Evolutionary conservation across 1,140 invertebrate species (phyloP), one percentile per base, ranked within the genome.

Genomic region (Cherax destructor): DNA sequence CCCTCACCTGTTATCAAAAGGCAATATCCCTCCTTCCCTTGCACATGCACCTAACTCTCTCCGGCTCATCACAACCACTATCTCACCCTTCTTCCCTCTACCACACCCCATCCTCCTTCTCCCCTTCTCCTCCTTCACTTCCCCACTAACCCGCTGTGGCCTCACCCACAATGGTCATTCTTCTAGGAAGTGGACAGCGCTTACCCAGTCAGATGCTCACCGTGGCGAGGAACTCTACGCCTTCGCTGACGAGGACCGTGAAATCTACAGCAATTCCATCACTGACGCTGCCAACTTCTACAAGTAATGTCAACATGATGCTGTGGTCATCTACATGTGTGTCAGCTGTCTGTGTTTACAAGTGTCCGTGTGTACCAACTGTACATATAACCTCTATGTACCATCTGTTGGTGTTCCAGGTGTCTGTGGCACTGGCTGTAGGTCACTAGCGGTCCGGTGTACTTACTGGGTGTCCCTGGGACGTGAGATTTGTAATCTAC

Each of bases 201-300:
- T 1, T 96, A 96, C 93, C 96, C 4, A 93, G 93, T 0, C 84
- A 94, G 47, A 95, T 95, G 21, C 93, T 96, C 5, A 92, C 92
- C 4, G 96, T 96, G 93, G 95, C 0, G 95, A 94, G 52, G 94
- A 95, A 83, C 94, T 97, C 24, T 96, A 95, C 93, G 94, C 95
- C n/a, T 96, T 97, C 92, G 96, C 95, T 0, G 95, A 95, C 30
- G 94, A 93, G 24, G 95, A 96, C 92, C 93, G 95, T 65, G 96
- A 96, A 0, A 94, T 95, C 16, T 96, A 96, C 93, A 95, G 95
- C 86, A 95, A 96, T 77, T 95, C 95, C 4, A 96, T 96, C 91
- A 94, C 94, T 30, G 95, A 95, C 83, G 94, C 94, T 5, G 92
- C 86, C 0, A 87, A 88, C 1, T 95, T 94, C 88, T 95, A 95